Conservation (phyloP, 2,888 invertebrate genomes). For the Patella caerulea region DNA sequence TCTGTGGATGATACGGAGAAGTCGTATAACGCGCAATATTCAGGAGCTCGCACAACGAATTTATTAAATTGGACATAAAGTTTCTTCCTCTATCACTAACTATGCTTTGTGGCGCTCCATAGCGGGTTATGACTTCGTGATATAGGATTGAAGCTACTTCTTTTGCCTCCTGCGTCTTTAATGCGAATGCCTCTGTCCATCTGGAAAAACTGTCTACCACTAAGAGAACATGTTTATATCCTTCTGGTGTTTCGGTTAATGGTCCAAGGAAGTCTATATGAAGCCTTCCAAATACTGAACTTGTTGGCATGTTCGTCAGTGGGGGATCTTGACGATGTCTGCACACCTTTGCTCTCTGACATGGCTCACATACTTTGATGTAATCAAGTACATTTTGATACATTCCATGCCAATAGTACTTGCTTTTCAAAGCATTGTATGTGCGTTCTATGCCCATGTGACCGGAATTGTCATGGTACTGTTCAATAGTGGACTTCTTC, state of each 20-base stretch:
- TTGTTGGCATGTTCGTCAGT: background rate
- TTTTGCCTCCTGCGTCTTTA: slow-evolving; percentile 36
- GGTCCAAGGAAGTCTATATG: slow-evolving; percentile 42
- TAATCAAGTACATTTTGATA: slow-evolving; percentile 23
- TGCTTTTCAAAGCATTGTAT: no score
- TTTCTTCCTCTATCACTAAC: slow-evolving; percentile 41
- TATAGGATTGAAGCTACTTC: slow-evolving; percentile 38
- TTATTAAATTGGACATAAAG: slow-evolving; percentile 38
- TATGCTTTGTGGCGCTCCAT: slow-evolving; percentile 36
- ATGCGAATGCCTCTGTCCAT: slow-evolving; percentile 42
- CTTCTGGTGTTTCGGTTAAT: slow-evolving; percentile 29
- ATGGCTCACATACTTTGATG: slow-evolving; percentile 24
- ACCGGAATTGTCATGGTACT: no score
- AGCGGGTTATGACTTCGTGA: slow-evolving; percentile 39
- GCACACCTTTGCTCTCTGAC: slow-evolving; percentile 22
- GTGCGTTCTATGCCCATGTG: no score
- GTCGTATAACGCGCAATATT: slow-evolving; percentile 34
- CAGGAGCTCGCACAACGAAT: slow-evolving; percentile 39
- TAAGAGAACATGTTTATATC: slow-evolving; percentile 78
- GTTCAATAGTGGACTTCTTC: no score
- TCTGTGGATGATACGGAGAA: slow-evolving; percentile 40
- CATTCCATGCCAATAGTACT: no score
- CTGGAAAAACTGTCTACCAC: slow-evolving; percentile 35
- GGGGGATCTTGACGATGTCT: background rate
- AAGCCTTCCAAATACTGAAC: slow-evolving; percentile 4